These are phyloP conservation scores for Danio rerio DNA, from an alignment of 2,113 vertebrate species.

Conservation along the genomic window DNA sequence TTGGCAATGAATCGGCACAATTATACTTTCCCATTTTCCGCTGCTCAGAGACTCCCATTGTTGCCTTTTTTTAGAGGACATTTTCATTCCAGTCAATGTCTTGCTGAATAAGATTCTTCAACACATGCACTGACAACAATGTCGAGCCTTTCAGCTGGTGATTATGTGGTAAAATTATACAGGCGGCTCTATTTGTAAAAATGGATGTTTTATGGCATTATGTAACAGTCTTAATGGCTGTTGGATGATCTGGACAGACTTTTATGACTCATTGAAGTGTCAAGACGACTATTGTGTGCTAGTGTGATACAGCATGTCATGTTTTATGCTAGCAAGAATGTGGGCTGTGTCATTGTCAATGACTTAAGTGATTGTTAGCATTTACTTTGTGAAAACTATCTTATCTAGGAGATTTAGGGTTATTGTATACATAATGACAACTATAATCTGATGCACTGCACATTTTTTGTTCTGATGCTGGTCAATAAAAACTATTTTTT, in stretches of 20 bases:
- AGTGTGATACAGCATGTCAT: background rate
- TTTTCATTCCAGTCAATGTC: constrained; percentile 9
- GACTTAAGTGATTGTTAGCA: background rate
- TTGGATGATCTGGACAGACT: background rate
- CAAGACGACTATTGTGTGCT: background rate
- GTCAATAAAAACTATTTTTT: too few relatives aligned
- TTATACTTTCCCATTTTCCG: background rate
- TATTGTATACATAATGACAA: background rate
- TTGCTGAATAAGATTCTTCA: background rate
- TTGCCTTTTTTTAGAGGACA: constrained; percentile 35
- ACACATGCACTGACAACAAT: constrained; percentile 2
- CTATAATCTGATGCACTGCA: background rate
- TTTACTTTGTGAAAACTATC: background rate
- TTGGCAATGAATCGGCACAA: background rate
- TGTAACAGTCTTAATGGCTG: constrained; percentile 11
- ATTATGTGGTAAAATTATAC: constrained; percentile 22
- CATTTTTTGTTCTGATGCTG: too few relatives aligned
- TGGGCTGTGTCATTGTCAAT: background rate
- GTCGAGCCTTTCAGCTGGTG: constrained; percentile 25
- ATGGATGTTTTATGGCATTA: constrained; percentile 17
- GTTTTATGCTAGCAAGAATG: constrained; percentile 1
- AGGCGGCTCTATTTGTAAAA: constrained; percentile 12
- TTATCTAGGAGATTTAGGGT: background rate
- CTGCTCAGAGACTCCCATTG: constrained; percentile 25
- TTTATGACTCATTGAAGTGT: constrained; percentile 28